These are phyloP conservation scores for Thysanoteuthis rhombus DNA, from an alignment of 2,888 invertebrate species.

Conservation along the genomic window DNA sequence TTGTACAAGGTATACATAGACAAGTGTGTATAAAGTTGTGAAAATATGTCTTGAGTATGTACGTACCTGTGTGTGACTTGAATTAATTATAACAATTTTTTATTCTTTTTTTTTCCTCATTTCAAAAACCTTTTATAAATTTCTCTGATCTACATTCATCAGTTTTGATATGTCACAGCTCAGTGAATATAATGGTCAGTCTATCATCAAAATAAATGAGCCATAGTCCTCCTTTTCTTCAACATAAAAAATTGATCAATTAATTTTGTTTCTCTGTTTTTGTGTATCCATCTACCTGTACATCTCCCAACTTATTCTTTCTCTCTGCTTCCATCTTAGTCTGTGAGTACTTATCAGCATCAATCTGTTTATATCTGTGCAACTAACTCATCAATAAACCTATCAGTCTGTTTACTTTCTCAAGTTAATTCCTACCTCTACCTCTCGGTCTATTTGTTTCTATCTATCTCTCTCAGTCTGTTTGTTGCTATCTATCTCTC, in stretches of 20 bases:
- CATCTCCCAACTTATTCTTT: no score
- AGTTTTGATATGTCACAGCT: background rate
- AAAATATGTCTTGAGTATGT: background rate
- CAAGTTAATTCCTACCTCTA: no score
- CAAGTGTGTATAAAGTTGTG: no score
- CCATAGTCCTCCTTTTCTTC: background rate
- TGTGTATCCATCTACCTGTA: no score
- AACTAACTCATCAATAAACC: no score
- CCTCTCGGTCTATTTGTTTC: no score
- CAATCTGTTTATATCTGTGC: no score
- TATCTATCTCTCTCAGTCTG: no score
- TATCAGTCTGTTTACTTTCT: no score
- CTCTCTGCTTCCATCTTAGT: no score
- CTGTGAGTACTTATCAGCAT: no score
- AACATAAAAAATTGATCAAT: background rate
- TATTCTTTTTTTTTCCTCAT: background rate
- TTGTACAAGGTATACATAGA: background rate
- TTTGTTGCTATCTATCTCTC: no score
- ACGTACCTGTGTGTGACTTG: background rate
- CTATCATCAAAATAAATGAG: background rate
- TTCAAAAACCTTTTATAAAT: background rate
- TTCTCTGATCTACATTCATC: background rate
- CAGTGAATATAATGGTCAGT: background rate
- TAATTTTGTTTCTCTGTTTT: background rate
- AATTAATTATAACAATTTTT: background rate